Base-by-base conservation (phyloP, 2,797 vertebrate species). In the Coracias cyanogaster region DNA sequence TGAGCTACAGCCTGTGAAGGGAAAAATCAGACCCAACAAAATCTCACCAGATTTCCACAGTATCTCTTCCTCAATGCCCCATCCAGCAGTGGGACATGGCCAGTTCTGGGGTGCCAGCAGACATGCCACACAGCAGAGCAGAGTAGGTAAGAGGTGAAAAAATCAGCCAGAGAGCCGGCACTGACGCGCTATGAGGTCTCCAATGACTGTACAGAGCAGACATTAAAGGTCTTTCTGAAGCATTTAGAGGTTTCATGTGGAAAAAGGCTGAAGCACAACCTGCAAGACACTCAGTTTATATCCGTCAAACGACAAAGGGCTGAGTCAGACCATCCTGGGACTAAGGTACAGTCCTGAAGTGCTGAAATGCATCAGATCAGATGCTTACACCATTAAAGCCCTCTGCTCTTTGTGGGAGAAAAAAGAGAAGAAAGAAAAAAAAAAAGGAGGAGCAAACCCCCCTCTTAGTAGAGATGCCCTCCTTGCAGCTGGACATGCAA, bases 1-100 rank as follows among this genome's bases (percentile, higher is more conserved):
- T 99, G 99, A 58, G 99, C 98, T 84, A 99, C 98, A 13, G 98
- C 99, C 99, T 99, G 98, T 35, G 64, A 67, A 62, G 84, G 87
- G 67, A 88, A 86, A 87, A 87, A 78, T 7, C 43, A 67, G 16
- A 77, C 12, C 16, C 21, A 48, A 26, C 10, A 73, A 72, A 82
- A 86, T 11, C 11, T 81, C 72, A 60, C 2, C 41, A 48, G 33
- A 10, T 25, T 73, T 52, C 51, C 76, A 76, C 45, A 24, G 39
- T 4, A 48, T 10, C 83, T 65, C 41, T 82, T 57, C 48, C 54
- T 54, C 77, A 19, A 4, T 45, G 86, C 33, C 64, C 85, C 79
- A 62, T 18, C 19, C 86, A 83, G 74, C 61, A 19, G 48, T 4
- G 55, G 46, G 65, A 61, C 14, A 20, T 11, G 29, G 35, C 65